Evolutionary conservation across 2,113 vertebrate genomes (phyloP).

Genomic region (Danionella cerebrum): DNA sequence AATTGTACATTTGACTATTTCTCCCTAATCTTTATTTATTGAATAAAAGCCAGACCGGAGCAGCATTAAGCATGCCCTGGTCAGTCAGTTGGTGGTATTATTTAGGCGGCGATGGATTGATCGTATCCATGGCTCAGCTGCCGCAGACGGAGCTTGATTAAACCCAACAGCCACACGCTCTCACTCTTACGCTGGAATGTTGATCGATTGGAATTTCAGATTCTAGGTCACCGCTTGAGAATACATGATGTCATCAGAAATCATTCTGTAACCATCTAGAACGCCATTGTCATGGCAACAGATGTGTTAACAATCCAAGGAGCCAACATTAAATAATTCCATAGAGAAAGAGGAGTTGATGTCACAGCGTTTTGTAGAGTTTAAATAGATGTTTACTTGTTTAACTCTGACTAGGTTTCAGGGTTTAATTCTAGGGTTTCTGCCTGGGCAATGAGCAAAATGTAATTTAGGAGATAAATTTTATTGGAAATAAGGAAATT

Average conservation of each 20-base stretch:
- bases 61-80: not conserved
- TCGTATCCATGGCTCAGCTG: not conserved
- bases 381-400: no score
- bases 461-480: no score
- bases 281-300: not conserved
- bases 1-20: no score
- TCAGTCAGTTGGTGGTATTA: not conserved
- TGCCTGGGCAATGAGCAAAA: no score
- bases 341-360: no score
- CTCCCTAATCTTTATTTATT: no score
- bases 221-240: not conserved
- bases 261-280: not conserved
- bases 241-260: not conserved
- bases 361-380: no score
- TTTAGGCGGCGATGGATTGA: not conserved
- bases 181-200: not conserved
- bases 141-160: not conserved
- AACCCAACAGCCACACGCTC: not conserved
- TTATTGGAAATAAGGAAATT: no score
- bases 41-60: no score
- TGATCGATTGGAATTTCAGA: constrained; percentile 13
- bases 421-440: no score
- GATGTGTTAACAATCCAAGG: not conserved
- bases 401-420: no score
- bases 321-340: not conserved